Conservation (phyloP, 1,140 invertebrate genomes). For the Hypsibius dujardini region DNA sequence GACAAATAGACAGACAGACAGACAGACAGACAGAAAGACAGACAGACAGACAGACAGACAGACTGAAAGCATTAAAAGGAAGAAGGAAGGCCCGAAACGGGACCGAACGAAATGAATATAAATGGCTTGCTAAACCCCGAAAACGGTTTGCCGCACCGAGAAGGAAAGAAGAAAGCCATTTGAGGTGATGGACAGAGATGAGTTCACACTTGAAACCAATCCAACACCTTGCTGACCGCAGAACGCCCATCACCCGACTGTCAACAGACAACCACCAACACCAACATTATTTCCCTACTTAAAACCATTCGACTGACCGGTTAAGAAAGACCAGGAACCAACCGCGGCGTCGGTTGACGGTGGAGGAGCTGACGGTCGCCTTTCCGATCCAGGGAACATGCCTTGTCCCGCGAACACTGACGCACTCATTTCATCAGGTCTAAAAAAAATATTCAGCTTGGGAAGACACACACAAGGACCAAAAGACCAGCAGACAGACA, state of each 20-base stretch:
- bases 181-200: too few relatives aligned
- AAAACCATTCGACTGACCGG: slow-evolving; percentile 5
- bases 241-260: not conserved
- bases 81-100: too few relatives aligned
- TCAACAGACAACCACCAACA: not conserved
- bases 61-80: not conserved
- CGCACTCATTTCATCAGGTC: not conserved
- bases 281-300: not conserved
- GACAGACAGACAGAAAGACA: not conserved
- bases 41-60: not conserved
- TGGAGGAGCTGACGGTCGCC: not conserved
- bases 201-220: slow-evolving; percentile 1
- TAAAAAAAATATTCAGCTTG: not conserved
- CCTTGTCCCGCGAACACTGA: not conserved
- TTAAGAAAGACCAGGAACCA: not conserved
- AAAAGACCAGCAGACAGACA: not conserved
- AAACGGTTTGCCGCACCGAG: too few relatives aligned
- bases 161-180: too few relatives aligned
- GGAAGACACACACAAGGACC: not conserved
- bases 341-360: not conserved
- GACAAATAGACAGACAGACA: not conserved
- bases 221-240: not conserved
- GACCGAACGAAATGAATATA: too few relatives aligned
- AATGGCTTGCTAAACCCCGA: too few relatives aligned
- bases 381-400: not conserved